Evolutionary conservation across 1,140 invertebrate genomes (phyloP).

Genomic region (Helicoverpa zea): DNA sequence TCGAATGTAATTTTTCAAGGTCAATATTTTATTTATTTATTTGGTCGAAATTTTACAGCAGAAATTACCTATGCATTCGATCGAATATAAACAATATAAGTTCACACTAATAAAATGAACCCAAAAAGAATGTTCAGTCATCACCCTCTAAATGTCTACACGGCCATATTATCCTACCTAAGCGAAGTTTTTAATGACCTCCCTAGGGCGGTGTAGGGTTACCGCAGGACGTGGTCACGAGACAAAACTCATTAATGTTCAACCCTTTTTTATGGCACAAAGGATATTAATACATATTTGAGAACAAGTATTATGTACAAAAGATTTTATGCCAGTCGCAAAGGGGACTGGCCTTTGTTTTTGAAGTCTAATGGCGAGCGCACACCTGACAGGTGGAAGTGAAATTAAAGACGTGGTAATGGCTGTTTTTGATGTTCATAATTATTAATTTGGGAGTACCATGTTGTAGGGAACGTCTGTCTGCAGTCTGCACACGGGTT

Average conservation of each 20-base stretch:
- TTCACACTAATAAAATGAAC: not conserved
- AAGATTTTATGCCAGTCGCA: conserved; percentile 42
- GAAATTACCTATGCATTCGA: not conserved
- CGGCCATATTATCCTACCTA: conserved; percentile 47
- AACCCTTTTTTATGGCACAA: conserved; percentile 53
- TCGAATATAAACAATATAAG: not conserved
- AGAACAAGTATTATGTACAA: conserved; percentile 40
- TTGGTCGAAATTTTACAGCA: no score
- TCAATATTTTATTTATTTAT: no score
- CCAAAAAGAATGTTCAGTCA: conserved; percentile 36
- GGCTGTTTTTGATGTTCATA: not conserved
- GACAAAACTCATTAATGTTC: conserved; percentile 52
- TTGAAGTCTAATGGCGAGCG: not conserved
- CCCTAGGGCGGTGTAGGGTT: conserved; percentile 38
- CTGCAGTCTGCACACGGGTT: no score
- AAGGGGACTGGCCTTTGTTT: conserved; percentile 7
- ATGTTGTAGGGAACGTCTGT: no score
- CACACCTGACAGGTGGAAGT: not conserved
- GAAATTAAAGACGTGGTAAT: not conserved
- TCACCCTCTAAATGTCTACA: conserved; percentile 30
- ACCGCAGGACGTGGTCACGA: conserved; percentile 37
- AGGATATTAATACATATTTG: conserved; percentile 54
- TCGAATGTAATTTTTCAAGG: no score
- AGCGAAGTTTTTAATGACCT: conserved; percentile 53
- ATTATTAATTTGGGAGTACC: no score